Percentiles rank a stretch among this genome's conserved stretches.
phyloP scores from a whole-genome alignment of 2,888 invertebrate genomes.

The Uropetala carovei region DNA sequence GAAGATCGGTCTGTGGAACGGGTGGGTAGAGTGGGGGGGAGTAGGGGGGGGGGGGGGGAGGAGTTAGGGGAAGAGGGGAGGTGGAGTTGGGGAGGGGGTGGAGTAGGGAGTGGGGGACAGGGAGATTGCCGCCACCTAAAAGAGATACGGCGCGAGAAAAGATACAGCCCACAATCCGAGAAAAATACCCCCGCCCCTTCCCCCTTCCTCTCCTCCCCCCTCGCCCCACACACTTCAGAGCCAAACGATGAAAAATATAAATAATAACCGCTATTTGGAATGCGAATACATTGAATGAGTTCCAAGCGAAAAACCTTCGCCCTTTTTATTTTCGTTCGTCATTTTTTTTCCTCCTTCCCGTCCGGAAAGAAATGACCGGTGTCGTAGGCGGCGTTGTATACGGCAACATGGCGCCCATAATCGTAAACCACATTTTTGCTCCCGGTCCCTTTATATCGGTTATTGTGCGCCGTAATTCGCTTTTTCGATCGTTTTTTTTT shows the following conservation, averaged over 20 bases:
- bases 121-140: no score
- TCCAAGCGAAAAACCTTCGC: neutral
- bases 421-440: constrained; percentile 49
- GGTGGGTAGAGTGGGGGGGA: neutral
- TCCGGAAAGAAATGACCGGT: neutral
- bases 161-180: neutral
- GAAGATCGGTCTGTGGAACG: neutral
- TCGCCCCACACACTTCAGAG: neutral
- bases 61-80: neutral
- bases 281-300: constrained; percentile 42
- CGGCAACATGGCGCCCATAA: constrained; percentile 18
- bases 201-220: no score
- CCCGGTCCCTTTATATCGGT: constrained; percentile 24
- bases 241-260: constrained; percentile 25
- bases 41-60: neutral
- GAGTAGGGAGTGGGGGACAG: no score
- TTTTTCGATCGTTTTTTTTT: neutral
- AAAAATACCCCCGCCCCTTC: neutral
- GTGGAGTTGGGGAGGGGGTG: neutral
- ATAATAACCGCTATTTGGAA: constrained; percentile 13
- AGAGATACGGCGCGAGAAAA: neutral
- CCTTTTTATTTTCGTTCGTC: neutral
- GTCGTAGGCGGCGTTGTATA: neutral
- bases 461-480: constrained; percentile 29
- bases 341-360: constrained; percentile 7